A percentile compares a stretch with the other conserved stretches of the same genome.
Evolutionary conservation across 2,888 invertebrate genomes (phyloP).

Genomic region (Proisotoma minuta): DNA sequence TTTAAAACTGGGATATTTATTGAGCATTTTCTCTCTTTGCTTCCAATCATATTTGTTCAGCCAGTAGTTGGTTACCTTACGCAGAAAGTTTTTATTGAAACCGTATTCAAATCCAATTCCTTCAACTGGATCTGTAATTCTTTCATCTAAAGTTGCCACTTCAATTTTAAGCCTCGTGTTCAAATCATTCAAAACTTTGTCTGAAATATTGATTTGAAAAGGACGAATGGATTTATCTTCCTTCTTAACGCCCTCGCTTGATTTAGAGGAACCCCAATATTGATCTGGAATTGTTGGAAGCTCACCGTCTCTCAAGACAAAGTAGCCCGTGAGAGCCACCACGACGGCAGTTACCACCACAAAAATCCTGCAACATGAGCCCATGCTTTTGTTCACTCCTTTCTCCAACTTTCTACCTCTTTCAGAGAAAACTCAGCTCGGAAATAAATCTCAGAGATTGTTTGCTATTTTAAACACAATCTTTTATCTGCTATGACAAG

Average conservation of each 20-base stretch:
- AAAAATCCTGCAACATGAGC: constrained; percentile 8
- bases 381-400: too few species aligned
- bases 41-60: constrained; percentile 67
- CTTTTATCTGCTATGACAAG: too few species aligned
- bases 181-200: constrained; percentile 57
- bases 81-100: constrained; percentile 66
- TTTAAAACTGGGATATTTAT: constrained; percentile 67
- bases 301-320: constrained; percentile 30
- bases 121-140: constrained; percentile 50
- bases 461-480: too few species aligned
- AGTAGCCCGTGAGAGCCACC: constrained; percentile 16
- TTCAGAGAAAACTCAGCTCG: too few species aligned
- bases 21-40: constrained; percentile 65
- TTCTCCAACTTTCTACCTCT: too few species aligned
- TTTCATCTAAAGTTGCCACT: constrained; percentile 45
- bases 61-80: constrained; percentile 72
- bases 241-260: constrained; percentile 49
- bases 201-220: constrained; percentile 60
- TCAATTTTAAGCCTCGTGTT: constrained; percentile 61
- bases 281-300: constrained; percentile 25
- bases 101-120: constrained; percentile 72
- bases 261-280: constrained; percentile 36
- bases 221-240: constrained; percentile 58
- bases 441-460: too few species aligned
- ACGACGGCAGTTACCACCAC: constrained; percentile 11